A percentile compares a stretch with the other conserved stretches of the same genome.
Conservation (phyloP, 2,113 vertebrate species). For the Corythoichthys haematopterus region DNA sequence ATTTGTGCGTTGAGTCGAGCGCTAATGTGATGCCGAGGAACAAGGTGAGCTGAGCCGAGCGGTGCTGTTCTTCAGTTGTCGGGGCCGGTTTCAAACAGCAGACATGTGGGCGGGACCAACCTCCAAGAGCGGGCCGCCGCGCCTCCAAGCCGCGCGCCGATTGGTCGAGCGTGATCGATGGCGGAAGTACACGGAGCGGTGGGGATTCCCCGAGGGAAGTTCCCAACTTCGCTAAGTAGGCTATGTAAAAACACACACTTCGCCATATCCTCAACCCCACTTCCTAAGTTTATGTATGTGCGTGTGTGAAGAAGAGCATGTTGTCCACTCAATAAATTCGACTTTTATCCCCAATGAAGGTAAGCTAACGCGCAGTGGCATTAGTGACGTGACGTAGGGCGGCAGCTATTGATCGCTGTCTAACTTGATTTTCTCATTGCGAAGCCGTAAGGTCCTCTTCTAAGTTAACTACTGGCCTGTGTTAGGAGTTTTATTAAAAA, state of each 20-base stretch:
- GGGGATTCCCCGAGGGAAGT: conserved; percentile 84
- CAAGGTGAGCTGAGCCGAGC: conserved; percentile 1
- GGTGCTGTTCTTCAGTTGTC: not conserved
- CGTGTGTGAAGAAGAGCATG: conserved; percentile 40
- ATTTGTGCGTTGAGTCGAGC: not conserved
- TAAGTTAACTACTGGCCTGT: not conserved
- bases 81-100: conserved; percentile 24
- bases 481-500: not conserved
- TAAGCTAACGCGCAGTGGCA: conserved; percentile 49
- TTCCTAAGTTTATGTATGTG: conserved; percentile 24
- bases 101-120: conserved; percentile 62
- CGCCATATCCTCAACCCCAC: conserved; percentile 67
- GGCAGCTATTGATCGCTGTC: not conserved
- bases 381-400: not conserved
- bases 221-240: conserved; percentile 69
- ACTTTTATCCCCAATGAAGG: conserved; percentile 65
- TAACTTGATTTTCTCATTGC: not conserved
- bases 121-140: conserved; percentile 47
- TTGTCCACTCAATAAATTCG: conserved; percentile 49
- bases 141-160: conserved; percentile 51
- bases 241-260: conserved; percentile 71
- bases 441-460: not conserved
- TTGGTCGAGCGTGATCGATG: conserved; percentile 58
- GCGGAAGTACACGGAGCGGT: conserved; percentile 70
- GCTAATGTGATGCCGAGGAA: not conserved